Base-by-base conservation (phyloP, 2,113 vertebrate species). In the Centropristis striata region DNA sequence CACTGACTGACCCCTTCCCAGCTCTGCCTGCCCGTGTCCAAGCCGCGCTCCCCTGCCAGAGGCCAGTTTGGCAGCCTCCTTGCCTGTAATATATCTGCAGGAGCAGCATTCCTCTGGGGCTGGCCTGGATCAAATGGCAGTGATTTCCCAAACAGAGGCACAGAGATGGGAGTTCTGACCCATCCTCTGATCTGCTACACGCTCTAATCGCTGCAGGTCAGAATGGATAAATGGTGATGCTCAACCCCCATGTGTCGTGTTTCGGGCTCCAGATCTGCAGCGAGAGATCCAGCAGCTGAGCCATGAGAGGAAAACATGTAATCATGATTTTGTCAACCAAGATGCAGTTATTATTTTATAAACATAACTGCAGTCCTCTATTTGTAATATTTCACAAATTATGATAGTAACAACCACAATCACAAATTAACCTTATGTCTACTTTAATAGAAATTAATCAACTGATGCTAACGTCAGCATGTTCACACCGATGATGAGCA, bases 91-190 rank as follows among this genome's bases (percentile, higher is more conserved):
- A 70, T 92, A 92, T 93, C 92, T 92, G 84, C 79, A 60, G 83
- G 82, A 90, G 86, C 90, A 93, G 90, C 93, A 86, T 93, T 92
- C 90, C 94, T 93, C 88, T 87, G 88, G 90, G 93, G 92, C 90
- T 88, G 74, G 86, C 91, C 90, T 69, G 91, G 92, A 95, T 95
- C 92, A 94, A 94, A 94, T 93, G 93, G 85, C 90, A 91, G 88
- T 73, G 88, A 92, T 93, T 93, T 92, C 83, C 87, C 91, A 84
- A 90, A 88, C 83, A 90, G 89, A 83, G 80, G 84, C 80, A 50
- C 80, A 80, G 85, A 88, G 90, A 93, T 93, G 90, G 86, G 84
- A 91, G 87, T 86, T 83, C 84, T 94, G 92, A 93, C 92, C 93
- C 88, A 65, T 90, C 84, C 90, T 94, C 90, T 93, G 93, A 94